Percentiles rank a stretch among this genome's conserved stretches.
phyloP scores from a whole-genome alignment of 2,888 invertebrate species.

The Polyommatus icarus region DNA sequence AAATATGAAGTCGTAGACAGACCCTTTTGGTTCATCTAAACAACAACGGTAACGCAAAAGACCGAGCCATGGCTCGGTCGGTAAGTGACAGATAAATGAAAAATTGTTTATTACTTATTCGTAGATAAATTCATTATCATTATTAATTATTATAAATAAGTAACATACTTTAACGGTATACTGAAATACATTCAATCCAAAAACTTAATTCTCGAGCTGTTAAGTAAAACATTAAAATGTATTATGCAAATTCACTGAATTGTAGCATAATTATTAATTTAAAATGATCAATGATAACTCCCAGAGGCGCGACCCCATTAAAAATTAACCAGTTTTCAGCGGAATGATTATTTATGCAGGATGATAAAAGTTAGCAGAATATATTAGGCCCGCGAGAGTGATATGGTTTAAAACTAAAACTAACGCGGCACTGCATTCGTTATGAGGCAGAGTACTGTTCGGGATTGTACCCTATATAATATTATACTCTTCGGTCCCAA shows the following conservation, averaged over 20 bases:
- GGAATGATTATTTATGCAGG: constrained; percentile 20
- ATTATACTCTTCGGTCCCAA: neutral
- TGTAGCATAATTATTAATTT: constrained; percentile 1
- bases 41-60: no score
- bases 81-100: no score
- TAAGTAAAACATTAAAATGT: neutral
- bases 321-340: constrained; percentile 11
- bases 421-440: constrained; percentile 22
- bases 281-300: constrained; percentile 17
- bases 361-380: constrained; percentile 26
- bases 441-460: constrained; percentile 21
- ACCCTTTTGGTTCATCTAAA: no score
- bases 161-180: no score
- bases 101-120: no score
- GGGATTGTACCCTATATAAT: neutral
- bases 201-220: neutral
- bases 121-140: no score
- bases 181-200: neutral
- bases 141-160: no score
- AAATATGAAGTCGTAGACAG: no score
- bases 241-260: neutral
- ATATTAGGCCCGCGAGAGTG: constrained; percentile 27
- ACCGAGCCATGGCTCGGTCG: no score
- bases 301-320: constrained; percentile 10
- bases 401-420: constrained; percentile 28